phyloP scores from a whole-genome alignment of 2,888 invertebrate species.

The Odontocerum albicorne region DNA sequence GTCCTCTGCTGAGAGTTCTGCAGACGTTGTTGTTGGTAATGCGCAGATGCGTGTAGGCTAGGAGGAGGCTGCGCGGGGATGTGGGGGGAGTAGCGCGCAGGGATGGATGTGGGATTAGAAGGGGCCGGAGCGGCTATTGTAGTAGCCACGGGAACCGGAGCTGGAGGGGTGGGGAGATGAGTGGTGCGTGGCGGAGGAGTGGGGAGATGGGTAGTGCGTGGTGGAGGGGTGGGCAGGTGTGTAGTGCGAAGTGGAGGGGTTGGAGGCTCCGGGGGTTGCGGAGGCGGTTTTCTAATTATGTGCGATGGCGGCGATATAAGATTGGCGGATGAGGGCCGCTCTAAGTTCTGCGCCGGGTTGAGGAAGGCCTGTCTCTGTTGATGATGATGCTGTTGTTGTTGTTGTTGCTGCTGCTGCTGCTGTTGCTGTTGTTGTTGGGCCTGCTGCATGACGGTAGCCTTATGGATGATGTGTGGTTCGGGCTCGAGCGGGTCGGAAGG shows the following conservation, averaged over 20 bases:
- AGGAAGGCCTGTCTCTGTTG: conserved; percentile 46
- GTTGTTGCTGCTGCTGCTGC: conserved; percentile 46
- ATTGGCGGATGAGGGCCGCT: conserved; percentile 48
- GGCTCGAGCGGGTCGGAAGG: conserved; percentile 57
- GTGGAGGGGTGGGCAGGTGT: conserved; percentile 43
- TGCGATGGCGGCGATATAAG: conserved; percentile 46
- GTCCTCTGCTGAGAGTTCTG: conserved; percentile 41
- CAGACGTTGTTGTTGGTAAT: conserved; percentile 45
- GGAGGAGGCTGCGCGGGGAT: conserved; percentile 45
- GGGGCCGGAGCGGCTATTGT: no score
- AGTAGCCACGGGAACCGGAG: conserved; percentile 6
- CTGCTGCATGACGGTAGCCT: conserved; percentile 58
- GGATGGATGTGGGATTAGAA: conserved; percentile 27
- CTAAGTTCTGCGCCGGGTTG: conserved; percentile 52
- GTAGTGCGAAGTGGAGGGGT: conserved; percentile 39
- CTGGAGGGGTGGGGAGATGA: conserved; percentile 48
- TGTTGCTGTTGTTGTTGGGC: conserved; percentile 55
- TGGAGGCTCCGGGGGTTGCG: conserved; percentile 41
- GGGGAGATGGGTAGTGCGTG: conserved; percentile 46
- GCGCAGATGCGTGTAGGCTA: conserved; percentile 49
- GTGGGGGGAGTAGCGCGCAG: conserved; percentile 45
- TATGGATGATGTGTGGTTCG: conserved; percentile 58
- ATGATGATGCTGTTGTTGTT: conserved; percentile 52
- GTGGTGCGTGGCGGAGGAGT: conserved; percentile 40
- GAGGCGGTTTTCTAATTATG: conserved; percentile 52